Evolutionary conservation across 2,113 vertebrate genomes (phyloP).

Genomic region (Eleginops maclovinus): DNA sequence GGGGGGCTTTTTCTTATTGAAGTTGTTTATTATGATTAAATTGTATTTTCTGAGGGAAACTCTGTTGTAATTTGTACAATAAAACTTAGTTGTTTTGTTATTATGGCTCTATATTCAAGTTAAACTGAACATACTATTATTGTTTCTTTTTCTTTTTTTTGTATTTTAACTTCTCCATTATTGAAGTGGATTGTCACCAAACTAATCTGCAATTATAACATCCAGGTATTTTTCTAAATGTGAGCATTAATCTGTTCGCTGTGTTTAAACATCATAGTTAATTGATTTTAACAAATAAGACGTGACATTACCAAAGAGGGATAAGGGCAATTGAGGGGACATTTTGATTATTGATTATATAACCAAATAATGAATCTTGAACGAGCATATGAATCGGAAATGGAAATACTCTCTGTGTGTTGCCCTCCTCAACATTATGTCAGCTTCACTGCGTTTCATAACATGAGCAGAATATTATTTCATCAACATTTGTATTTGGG

Average conservation of each 20-base stretch:
- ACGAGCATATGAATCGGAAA: not conserved
- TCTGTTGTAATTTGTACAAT: not conserved
- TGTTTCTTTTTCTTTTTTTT: too few relatives aligned
- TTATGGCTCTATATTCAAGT: not conserved
- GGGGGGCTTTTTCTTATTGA: not conserved
- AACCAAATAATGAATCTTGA: not conserved
- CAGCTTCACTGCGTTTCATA: slow-evolving; percentile 19
- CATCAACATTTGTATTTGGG: slow-evolving; percentile 55
- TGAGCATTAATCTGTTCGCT: not conserved
- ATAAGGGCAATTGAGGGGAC: not conserved
- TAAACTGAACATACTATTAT: not conserved
- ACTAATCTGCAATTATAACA: slow-evolving; percentile 3
- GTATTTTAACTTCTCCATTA: too few relatives aligned
- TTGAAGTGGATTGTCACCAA: not conserved
- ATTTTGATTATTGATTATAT: not conserved
- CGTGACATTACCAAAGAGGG: slow-evolving; percentile 3
- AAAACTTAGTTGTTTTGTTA: not conserved
- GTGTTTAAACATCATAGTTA: not conserved
- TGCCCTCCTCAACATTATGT: not conserved
- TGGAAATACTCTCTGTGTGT: not conserved
- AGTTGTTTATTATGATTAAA: not conserved
- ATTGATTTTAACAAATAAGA: not conserved
- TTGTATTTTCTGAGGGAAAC: not conserved
- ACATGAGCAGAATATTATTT: slow-evolving; percentile 15
- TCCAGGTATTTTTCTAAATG: not conserved